Percentiles rank a stretch among this genome's conserved stretches.
phyloP scores from a whole-genome alignment of 2,113 vertebrate genomes.

The Electrona antarctica region DNA sequence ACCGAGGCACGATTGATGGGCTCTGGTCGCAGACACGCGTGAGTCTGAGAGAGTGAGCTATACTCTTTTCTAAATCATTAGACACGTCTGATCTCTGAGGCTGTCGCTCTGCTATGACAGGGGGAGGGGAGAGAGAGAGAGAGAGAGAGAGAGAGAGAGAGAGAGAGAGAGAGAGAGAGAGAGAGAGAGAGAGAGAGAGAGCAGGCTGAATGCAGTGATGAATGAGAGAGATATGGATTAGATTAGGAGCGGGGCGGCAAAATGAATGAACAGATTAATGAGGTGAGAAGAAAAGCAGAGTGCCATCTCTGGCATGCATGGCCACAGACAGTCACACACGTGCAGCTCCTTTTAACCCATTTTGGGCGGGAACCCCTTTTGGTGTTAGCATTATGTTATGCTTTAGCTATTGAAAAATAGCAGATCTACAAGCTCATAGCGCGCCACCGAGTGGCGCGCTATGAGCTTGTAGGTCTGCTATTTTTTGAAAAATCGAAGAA shows the following conservation, averaged over 20 bases:
- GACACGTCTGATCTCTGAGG: constrained; percentile 18
- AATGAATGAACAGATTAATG: constrained; percentile 72
- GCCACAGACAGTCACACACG: constrained; percentile 45
- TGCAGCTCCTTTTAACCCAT: constrained; percentile 43
- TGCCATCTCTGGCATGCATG: constrained; percentile 20
- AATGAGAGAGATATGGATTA: constrained; percentile 57
- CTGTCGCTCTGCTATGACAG: background rate
- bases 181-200: constrained; percentile 13
- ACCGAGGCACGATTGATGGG: constrained; percentile 2
- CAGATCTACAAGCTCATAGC: no score
- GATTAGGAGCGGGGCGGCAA: constrained; percentile 57
- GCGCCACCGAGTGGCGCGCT: no score
- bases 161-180: background rate
- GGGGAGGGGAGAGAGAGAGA: constrained; percentile 2
- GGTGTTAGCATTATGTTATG: no score
- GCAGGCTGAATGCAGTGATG: constrained; percentile 51
- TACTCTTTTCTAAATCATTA: constrained; percentile 19
- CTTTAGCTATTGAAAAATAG: no score
- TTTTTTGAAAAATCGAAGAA: no score
- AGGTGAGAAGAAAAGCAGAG: constrained; percentile 57
- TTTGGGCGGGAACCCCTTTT: no score
- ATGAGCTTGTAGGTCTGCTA: no score
- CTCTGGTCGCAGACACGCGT: background rate
- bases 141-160: background rate
- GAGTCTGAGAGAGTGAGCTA: background rate